Evolutionary conservation across 2,888 invertebrate genomes (phyloP).

Genomic region (Eristalis arbustorum): DNA sequence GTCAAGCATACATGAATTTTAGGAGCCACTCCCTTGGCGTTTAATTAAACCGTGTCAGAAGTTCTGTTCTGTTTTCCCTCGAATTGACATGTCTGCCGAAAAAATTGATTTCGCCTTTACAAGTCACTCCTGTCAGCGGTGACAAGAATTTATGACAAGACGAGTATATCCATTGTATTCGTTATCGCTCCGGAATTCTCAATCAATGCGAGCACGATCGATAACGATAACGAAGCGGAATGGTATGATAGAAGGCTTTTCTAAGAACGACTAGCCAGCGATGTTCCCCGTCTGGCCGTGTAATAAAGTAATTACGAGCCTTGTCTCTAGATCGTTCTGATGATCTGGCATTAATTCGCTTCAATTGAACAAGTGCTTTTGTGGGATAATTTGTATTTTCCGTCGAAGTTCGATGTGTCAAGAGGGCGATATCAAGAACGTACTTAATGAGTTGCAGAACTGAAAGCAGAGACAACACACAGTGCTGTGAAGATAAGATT

Average conservation of each 20-base stretch:
- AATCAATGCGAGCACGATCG: conserved; percentile 24
- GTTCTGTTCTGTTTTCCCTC: conserved; percentile 1
- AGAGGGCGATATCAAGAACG: not conserved
- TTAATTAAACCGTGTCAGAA: conserved; percentile 62
- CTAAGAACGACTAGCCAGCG: not conserved
- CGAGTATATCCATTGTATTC: not conserved
- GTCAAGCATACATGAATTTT: not conserved
- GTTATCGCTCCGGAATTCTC: conserved; percentile 22
- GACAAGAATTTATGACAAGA: conserved; percentile 33
- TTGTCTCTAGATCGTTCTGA: conserved; percentile 49
- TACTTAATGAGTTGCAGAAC: not conserved
- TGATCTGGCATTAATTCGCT: conserved; percentile 54
- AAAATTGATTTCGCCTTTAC: conserved; percentile 46
- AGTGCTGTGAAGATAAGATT: not conserved
- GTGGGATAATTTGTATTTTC: not conserved
- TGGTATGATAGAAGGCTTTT: conserved; percentile 29
- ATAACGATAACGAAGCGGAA: conserved; percentile 18
- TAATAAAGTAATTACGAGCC: conserved; percentile 60
- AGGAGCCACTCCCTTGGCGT: conserved; percentile 12
- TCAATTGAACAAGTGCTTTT: conserved; percentile 30
- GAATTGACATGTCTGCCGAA: conserved; percentile 5
- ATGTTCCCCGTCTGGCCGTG: not conserved
- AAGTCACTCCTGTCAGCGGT: conserved; percentile 13
- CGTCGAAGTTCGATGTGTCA: not conserved
- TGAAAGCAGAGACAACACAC: not conserved